Conservation (phyloP, 2,888 invertebrate genomes). For the Metellina segmentata region DNA sequence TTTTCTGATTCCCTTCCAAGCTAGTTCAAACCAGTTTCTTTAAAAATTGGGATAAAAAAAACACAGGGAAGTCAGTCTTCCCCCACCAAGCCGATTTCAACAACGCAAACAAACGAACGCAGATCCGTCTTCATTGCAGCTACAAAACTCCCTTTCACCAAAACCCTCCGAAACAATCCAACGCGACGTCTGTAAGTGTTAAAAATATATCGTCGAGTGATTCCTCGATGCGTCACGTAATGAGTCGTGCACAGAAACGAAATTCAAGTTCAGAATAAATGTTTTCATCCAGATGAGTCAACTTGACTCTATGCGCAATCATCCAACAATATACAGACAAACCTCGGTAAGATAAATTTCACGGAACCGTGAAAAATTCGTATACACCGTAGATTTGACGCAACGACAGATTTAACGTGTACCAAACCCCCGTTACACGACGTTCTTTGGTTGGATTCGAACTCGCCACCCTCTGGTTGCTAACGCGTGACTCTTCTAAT, state of each 20-base stretch:
- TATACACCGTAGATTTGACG: too few species aligned
- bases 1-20: conserved; percentile 36
- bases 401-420: too few species aligned
- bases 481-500: too few species aligned
- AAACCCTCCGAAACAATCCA: neutral
- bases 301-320: too few species aligned
- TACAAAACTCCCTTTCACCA: neutral
- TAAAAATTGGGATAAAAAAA: conserved; percentile 42
- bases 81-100: neutral
- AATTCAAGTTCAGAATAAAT: neutral
- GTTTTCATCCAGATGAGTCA: neutral
- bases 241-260: neutral
- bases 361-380: too few species aligned
- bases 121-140: conserved; percentile 9
- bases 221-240: conserved; percentile 10
- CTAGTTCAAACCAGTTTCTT: conserved; percentile 31
- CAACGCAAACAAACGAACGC: conserved; percentile 3
- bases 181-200: neutral
- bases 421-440: too few species aligned
- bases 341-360: too few species aligned
- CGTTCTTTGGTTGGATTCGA: too few species aligned
- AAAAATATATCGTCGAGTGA: conserved; percentile 18
- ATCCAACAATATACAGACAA: too few species aligned
- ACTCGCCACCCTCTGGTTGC: too few species aligned
- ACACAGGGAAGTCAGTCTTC: neutral